Base-by-base conservation (phyloP, 2,797 vertebrate species). In the Margarornis squamiger region DNA sequence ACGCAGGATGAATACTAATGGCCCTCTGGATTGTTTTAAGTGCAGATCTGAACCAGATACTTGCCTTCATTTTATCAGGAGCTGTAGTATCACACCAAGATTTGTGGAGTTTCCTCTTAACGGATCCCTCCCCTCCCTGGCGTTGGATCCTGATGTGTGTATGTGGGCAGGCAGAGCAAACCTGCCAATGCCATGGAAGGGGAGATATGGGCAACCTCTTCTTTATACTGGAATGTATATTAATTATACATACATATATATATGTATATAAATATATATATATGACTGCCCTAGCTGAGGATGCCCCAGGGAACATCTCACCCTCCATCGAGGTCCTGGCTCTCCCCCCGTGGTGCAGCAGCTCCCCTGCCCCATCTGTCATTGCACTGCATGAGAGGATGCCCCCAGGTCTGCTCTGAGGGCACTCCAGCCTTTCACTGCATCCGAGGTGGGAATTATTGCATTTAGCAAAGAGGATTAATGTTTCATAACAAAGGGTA, bases 401-500 rank as follows among this genome's bases (percentile, higher is more conserved):
- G 95, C 29, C 78, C 96, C 74, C 32, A 4, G 96, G 45, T 70
- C 86, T 34, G 59, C 90, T 91, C 88, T 5, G 14, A 94, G 93
- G 89, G 78, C n/a, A 36, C 94, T 93, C 86, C 91, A 96, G 92
- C 81, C 76, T 89, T 41, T 23, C 14, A 7, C 88, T 57, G 90
- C 95, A 88, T 94, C 91, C 19, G 32, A 97, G 97, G 95, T 93
- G 95, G 97, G 96, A 98, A 97, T 98, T 97, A 97, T 63, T 95
- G 88, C 86, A 92, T 95, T 98, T 97, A 97, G 96, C 96, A 95
- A 97, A 97, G 97, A 97, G 96, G 97, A 98, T 98, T 98, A 98
- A 96, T 97, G 96, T 97, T 98, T 97, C 96, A 89, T 94, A 98
- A 97, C 97, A 98, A 97, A 97, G 97, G 97, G 91, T 97, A 98